Base-by-base conservation (phyloP, 2,113 vertebrate species). In the Aegotheles bennettii region DNA sequence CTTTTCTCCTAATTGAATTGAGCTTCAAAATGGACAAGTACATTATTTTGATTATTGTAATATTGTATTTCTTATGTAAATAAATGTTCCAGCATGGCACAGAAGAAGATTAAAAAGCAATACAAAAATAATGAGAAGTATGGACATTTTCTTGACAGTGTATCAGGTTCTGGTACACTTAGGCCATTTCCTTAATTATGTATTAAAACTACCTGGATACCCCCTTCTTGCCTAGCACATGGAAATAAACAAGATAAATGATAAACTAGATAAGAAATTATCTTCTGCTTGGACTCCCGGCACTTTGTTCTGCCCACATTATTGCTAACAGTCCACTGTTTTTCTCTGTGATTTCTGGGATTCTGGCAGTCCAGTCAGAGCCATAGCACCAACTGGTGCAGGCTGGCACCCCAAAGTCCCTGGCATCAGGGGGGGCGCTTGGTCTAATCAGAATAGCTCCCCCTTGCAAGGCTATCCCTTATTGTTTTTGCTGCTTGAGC, bases 1-100 rank as follows among this genome's bases (percentile, higher is more conserved):
- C 31, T 89, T 87, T 51, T 42, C 78, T 91, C 65, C 40, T 69
- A n/a, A 64, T 76, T 76, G 40, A 79, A 90, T 71, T 4, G 23
- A 64, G 40, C 35, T 85, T 9, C 36, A 76, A 86, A 93, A 67
- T 87, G 53, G 57, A 61, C 78, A 79, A 88, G 74, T 20, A 54
- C 25, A 38, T 82, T 93, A 73, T 84, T 95, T 68, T 76, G 63
- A 71, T 91, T 76, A 65, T 5, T 82, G 38, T 21, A 84, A 91
- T 94, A 89, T 73, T 87, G 3, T 40, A 65, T 91, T 94, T 94
- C 38, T 81, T 29, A 48, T 73, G 65, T n/a, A 94, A 93, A 84
- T 51, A 71, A 71, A 47, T 76, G n/a, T 95, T 94, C 48, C 17
- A 95, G n/a, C 69, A 65, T 36, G 73, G 26, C 38, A 76, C 3